Base-by-base conservation (phyloP, 2,888 invertebrate genomes). In the Rotaria socialis region DNA sequence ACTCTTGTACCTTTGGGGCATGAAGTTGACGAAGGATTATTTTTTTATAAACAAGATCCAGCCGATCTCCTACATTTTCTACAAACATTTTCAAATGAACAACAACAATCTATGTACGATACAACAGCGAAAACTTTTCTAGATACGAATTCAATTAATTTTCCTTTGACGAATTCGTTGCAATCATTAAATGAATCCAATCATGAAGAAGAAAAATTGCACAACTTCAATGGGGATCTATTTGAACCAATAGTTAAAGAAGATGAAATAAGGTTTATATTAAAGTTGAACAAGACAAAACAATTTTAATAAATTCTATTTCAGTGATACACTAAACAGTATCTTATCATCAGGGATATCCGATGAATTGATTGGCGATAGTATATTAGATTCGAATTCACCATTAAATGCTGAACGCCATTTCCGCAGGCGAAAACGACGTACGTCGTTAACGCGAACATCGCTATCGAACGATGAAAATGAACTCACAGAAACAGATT, bases 401-500 rank as follows among this genome's bases (percentile, higher is more conserved):
- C 19, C 7, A 14, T 16, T 14, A 16, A 67, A 67, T 27, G 0
- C 67, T 27, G 67, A 67, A 19, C 67, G 67, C 6, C 67, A 67
- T 67, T 67, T 67, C 35, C 67, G 67, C 19, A 27, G 67, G 35
- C 67, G 67, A 67, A 67, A 67, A 35, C 67, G 67, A 35, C 67
- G 67, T 41, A 27, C 35, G 19, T 67, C 67, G 19, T 67, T 27
- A 35, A 35, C 67, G 35, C 35, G 3, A 27, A 3, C 10, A 11
- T 67, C 67, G 19, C 35, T 6, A 67, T 35, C 67, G 7, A 35
- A 10, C 35, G 5, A 27, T 27, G 67, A 67, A 35, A 3, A 14
- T 1, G 19, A 67, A 67, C 4, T 19, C 7, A 6, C 24, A 19
- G 35, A 41, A 67, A 35, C 5, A 19, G 67, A 67, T 35, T 27